Evolutionary conservation across 1,140 invertebrate species (phyloP).

Genomic region (Globodera rostochiensis): DNA sequence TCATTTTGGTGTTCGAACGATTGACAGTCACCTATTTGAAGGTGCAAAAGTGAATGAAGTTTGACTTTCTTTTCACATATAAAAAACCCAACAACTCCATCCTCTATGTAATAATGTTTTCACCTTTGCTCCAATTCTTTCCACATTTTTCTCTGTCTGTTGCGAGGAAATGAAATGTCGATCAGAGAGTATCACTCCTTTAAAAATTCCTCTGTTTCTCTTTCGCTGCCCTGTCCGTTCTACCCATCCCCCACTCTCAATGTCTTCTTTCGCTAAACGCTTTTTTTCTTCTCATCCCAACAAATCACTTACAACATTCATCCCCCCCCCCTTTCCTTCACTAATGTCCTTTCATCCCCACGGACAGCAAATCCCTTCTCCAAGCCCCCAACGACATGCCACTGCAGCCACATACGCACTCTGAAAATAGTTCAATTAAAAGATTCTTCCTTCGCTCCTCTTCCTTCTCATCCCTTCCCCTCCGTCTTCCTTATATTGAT

Average conservation of each 20-base stretch:
- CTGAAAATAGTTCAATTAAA: conserved; percentile 1
- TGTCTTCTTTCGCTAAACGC: too few species aligned
- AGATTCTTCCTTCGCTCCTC: neutral
- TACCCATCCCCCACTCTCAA: neutral
- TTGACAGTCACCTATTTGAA: too few species aligned
- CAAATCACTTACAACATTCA: neutral
- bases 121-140: neutral
- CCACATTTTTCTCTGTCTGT: neutral
- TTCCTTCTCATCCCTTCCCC: neutral
- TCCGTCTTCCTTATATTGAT: neutral
- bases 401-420: neutral
- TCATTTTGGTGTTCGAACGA: too few species aligned
- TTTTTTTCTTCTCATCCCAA: neutral
- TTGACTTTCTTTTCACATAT: too few species aligned
- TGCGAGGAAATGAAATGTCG: neutral
- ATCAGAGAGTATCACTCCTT: neutral
- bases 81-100: too few species aligned
- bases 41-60: too few species aligned
- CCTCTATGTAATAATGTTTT: too few species aligned
- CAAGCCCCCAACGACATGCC: neutral
- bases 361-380: neutral
- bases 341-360: conserved; percentile 3
- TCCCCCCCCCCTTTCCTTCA: neutral
- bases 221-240: neutral
- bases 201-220: neutral